Percentiles rank a stretch among this genome's conserved stretches.
phyloP scores from a whole-genome alignment of 2,797 vertebrate genomes.

The Falco peregrinus region DNA sequence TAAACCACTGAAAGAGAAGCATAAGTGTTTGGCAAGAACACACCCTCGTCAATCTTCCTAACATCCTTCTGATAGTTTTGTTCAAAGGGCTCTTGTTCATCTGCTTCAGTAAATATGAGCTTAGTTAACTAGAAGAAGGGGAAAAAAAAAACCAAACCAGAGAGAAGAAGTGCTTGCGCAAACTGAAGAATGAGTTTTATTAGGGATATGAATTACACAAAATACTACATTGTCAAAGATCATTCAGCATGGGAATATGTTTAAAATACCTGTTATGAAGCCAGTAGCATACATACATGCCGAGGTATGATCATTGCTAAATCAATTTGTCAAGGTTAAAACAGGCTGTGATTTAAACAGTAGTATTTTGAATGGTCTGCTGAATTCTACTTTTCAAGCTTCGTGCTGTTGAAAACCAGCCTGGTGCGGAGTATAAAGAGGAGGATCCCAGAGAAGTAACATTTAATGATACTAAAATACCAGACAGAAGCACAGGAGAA shows the following conservation, averaged over 20 bases:
- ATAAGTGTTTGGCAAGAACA: background rate
- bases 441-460: background rate
- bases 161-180: background rate
- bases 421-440: background rate
- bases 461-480: background rate
- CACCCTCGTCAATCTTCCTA: background rate
- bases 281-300: background rate
- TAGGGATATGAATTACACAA: background rate
- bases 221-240: background rate
- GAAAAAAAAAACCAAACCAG: background rate
- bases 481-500: background rate
- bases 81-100: background rate
- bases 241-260: background rate
- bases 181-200: background rate
- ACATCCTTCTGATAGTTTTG: background rate
- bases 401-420: background rate
- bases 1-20: constrained; percentile 58
- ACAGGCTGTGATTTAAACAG: background rate
- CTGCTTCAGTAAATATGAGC: background rate
- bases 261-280: background rate
- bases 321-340: background rate
- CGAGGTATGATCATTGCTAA: background rate
- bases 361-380: background rate
- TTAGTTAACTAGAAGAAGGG: background rate
- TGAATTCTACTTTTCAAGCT: background rate